Evolutionary conservation across 2,797 vertebrate genomes (phyloP), one percentile per base, ranked within the genome.

Genomic region (Megaceryle alcyon): DNA sequence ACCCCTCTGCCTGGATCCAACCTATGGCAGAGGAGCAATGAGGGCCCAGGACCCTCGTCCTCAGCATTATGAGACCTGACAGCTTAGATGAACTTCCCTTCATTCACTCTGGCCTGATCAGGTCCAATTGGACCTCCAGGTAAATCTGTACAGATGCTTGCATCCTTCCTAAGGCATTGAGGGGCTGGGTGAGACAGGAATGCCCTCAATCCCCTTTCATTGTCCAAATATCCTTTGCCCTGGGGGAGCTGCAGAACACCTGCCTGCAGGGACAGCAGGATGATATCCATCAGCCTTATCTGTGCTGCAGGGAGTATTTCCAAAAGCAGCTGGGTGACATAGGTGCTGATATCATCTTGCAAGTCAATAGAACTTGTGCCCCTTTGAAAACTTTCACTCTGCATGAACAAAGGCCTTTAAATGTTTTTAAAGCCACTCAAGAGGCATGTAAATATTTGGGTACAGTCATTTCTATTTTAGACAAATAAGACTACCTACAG

Each of bases 381-480:
- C 51, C 66, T 91, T 88, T 73, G 75, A 91, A 94, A 90, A 72
- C 5, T n/a, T 86, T 21, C 12, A 33, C 43, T 83, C 53, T 6
- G 7, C 59, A 15, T 19, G 12, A 92, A 54, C 3, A 4, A 90
- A 88, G 71, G 60, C 35, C 49, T 88, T 92, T 56, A 73, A 94
- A 87, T 76, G 65, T 91, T 80, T 96, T 94, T 88, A 87, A 92
- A 83, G 69, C 41, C 68, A 53, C 13, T 31, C 5, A 5, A 44
- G 63, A 94, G 54, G 57, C 69, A 89, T 35, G 84, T 82, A 89
- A 94, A 86, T 95, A 93, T 78, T 94, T 93, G 78, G 57, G 59
- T 73, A 92, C 2, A 14, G 44, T 64, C 65, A 86, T 70, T 18
- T 60, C 19, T 69, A 14, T 35, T 95, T 94, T 82, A 80, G 53